phyloP scores from a whole-genome alignment of 2,888 invertebrate genomes.

The Melanostoma mellinum region DNA sequence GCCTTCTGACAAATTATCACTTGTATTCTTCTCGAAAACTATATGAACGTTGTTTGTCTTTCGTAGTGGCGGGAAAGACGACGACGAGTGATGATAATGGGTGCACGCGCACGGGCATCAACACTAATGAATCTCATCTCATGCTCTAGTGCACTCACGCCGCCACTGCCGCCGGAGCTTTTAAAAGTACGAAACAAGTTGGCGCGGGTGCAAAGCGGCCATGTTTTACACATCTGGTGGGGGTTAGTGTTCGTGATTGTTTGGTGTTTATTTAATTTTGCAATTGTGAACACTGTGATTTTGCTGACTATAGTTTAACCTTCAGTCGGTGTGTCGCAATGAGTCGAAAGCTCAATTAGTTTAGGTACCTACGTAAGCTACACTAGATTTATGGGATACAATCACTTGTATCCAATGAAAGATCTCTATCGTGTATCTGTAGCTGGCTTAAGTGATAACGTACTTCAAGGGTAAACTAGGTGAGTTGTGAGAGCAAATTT shows the following conservation, averaged over 20 bases:
- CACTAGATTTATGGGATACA: conserved; percentile 45
- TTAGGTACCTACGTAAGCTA: conserved; percentile 32
- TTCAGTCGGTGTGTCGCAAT: conserved; percentile 22
- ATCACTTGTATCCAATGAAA: conserved; percentile 48
- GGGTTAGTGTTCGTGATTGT: conserved; percentile 53
- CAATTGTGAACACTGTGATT: conserved; percentile 55
- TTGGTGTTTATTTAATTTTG: conserved; percentile 67
- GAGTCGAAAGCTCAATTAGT: conserved; percentile 20
- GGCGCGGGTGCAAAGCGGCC: no score
- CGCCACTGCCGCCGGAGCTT: no score
- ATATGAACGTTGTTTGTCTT: no score
- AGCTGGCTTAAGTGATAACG: no score
- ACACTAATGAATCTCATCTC: no score
- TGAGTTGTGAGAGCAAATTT: no score
- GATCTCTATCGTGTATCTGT: conserved; percentile 40
- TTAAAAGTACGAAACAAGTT: no score
- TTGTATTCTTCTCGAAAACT: conserved; percentile 1
- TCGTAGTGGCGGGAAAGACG: no score
- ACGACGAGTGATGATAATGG: no score
- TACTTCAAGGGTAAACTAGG: no score
- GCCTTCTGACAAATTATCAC: conserved; percentile 32
- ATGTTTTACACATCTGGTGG: conserved; percentile 12
- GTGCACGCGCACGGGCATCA: no score
- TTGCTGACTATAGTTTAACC: conserved; percentile 49
- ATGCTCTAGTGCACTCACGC: no score